A percentile compares a stretch with the other conserved stretches of the same genome.
Evolutionary conservation across 2,797 vertebrate genomes (phyloP).

Genomic region (Pterois miles): DNA sequence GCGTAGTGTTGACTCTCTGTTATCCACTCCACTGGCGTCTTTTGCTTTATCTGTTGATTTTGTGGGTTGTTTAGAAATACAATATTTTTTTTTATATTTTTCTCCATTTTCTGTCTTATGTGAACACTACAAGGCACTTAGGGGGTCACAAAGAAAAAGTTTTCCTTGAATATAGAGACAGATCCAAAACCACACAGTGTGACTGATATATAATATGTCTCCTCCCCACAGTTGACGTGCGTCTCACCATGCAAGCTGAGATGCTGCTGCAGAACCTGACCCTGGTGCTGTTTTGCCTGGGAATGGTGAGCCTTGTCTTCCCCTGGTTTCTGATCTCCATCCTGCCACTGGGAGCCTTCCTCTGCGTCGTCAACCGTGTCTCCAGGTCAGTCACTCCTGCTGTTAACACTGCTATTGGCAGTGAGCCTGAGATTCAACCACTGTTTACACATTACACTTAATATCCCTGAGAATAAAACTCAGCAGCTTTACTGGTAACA

Average conservation of each 20-base stretch:
- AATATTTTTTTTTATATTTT: constrained; percentile 15
- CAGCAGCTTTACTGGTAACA: background rate
- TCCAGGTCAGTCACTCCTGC: constrained; percentile 79
- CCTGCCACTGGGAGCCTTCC: constrained; percentile 82
- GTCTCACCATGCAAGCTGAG: constrained; percentile 85
- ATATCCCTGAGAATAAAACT: background rate
- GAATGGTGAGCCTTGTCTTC: constrained; percentile 83
- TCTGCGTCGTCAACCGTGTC: constrained; percentile 82
- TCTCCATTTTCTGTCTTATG: background rate
- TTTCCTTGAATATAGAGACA: background rate
- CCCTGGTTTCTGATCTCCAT: constrained; percentile 88
- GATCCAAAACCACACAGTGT: background rate
- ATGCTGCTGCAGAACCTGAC: constrained; percentile 88
- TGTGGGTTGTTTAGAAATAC: constrained; percentile 10
- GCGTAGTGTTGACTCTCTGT: constrained; percentile 41
- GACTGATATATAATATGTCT: constrained; percentile 33
- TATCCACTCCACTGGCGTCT: constrained; percentile 52
- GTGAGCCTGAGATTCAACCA: background rate
- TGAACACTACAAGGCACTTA: background rate
- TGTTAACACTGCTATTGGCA: background rate
- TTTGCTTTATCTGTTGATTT: constrained; percentile 48
- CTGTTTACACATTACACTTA: background rate
- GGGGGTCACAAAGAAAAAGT: background rate
- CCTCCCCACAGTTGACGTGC: constrained; percentile 84
- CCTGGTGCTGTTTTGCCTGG: constrained; percentile 85